A percentile compares a stretch with the other conserved stretches of the same genome.
Conservation (phyloP, 2,888 invertebrate species). For the Phrixothrix hirtus region DNA sequence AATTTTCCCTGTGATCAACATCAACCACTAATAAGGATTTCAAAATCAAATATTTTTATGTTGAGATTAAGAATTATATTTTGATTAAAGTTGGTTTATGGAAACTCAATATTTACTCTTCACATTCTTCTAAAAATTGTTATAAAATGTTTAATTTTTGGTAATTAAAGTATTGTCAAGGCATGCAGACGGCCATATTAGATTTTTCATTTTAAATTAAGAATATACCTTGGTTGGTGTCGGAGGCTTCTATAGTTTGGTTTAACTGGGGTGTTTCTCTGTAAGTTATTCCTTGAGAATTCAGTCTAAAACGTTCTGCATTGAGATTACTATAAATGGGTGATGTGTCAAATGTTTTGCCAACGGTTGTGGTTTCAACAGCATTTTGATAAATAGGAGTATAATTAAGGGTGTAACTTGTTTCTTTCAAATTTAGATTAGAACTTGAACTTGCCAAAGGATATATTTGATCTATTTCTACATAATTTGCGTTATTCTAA, state of each 20-base stretch:
- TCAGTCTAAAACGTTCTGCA: slow-evolving; percentile 48
- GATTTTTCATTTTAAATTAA: too few relatives aligned
- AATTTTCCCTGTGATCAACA: too few relatives aligned
- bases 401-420: slow-evolving; percentile 51
- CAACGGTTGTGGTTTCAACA: slow-evolving; percentile 36
- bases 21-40: too few relatives aligned
- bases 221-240: slow-evolving; percentile 57
- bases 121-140: too few relatives aligned
- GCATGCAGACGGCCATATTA: too few relatives aligned
- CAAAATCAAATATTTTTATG: too few relatives aligned
- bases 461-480: slow-evolving; percentile 64
- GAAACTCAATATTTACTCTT: too few relatives aligned
- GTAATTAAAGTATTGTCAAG: too few relatives aligned
- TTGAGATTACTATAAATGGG: slow-evolving; percentile 63
- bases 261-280: slow-evolving; percentile 60
- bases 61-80: too few relatives aligned
- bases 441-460: slow-evolving; percentile 53
- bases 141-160: too few relatives aligned
- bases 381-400: slow-evolving; percentile 64
- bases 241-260: slow-evolving; percentile 61
- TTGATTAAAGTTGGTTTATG: too few relatives aligned
- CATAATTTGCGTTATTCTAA: slow-evolving; percentile 55
- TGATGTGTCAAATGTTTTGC: slow-evolving; percentile 47
- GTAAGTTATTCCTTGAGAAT: slow-evolving; percentile 61
- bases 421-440: slow-evolving; percentile 35